Evolutionary conservation across 1,140 invertebrate species (phyloP), one percentile per base, ranked within the genome.

Genomic region (Scylla paramamosain): DNA sequence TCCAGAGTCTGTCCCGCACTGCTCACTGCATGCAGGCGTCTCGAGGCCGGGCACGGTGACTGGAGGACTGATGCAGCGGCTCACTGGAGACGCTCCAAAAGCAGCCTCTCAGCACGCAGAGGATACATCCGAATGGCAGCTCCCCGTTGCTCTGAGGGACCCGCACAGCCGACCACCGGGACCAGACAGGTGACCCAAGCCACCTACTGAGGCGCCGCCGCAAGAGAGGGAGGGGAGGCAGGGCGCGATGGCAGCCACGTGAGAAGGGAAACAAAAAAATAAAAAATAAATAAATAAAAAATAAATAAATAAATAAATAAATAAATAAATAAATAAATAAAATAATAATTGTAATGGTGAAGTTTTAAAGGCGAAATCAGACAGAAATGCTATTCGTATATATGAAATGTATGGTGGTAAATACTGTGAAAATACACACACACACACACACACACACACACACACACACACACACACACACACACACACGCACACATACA

Each of bases 371-470:
- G 6, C 39, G 39, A 39, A 39, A 39, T 39, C 52, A 59, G 20
- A 59, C 52, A 59, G 20, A 59, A 59, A 7, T 52, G 48, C 10
- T 39, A 86, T 39, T 39, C 39, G 1, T 39, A 39, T 2, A 39
- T 39, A 39, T 39, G 39, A 59, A 59, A 20, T 59, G 3, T 48
- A 48, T 48, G 46, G 46, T 48, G 14, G 14, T 48, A 48, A 48
- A 48, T 48, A n/a, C n/a, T n/a, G n/a, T n/a, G n/a, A n/a, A n/a
- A n/a, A 83, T 7, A 83, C 77, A 83, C 77, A 83, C 77, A 83
- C 77, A 83, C 77, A 83, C 77, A 83, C 77, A 83, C 77, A 83
- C 77, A 83, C 77, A 83, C 77, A 83, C 77, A 83, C 77, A 83
- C 77, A 83, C 77, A 83, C 77, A 83, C 77, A 83, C 77, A 83